Conservation (phyloP, 2,888 invertebrate species). For the Noctuana brunneofusca region DNA sequence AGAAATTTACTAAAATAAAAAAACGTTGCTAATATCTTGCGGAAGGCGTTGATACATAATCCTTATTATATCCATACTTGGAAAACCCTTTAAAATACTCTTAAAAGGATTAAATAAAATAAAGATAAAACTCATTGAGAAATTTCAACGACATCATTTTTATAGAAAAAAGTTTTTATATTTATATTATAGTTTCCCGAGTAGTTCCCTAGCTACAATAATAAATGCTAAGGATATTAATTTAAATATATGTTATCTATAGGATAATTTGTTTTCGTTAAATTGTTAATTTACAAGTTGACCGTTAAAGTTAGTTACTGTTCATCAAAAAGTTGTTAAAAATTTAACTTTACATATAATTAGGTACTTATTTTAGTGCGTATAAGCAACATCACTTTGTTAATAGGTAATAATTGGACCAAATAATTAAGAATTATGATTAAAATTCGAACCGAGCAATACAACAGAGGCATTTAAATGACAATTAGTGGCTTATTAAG, state of each 20-base stretch:
- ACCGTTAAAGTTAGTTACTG: neutral
- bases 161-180: too few species aligned
- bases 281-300: constrained; percentile 2
- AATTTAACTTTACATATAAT: neutral
- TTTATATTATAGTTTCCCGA: too few species aligned
- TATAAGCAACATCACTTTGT: constrained; percentile 1
- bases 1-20: neutral
- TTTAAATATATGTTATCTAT: neutral
- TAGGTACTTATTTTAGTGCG: neutral
- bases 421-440: constrained; percentile 2
- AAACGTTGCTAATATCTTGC: neutral
- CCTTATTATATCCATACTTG: neutral
- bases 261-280: neutral
- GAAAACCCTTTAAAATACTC: neutral
- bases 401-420: constrained; percentile 1
- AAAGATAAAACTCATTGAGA: too few species aligned
- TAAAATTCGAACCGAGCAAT: constrained; percentile 23
- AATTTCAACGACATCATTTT: neutral
- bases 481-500: constrained; percentile 30
- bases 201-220: too few species aligned
- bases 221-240: neutral
- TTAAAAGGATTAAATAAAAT: too few species aligned
- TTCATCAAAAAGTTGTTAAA: neutral
- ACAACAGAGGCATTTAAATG: constrained; percentile 12
- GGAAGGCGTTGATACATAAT: neutral